A percentile compares a stretch with the other conserved stretches of the same genome.
phyloP scores from a whole-genome alignment of 2,113 vertebrate species.

The Nesoenas mayeri region DNA sequence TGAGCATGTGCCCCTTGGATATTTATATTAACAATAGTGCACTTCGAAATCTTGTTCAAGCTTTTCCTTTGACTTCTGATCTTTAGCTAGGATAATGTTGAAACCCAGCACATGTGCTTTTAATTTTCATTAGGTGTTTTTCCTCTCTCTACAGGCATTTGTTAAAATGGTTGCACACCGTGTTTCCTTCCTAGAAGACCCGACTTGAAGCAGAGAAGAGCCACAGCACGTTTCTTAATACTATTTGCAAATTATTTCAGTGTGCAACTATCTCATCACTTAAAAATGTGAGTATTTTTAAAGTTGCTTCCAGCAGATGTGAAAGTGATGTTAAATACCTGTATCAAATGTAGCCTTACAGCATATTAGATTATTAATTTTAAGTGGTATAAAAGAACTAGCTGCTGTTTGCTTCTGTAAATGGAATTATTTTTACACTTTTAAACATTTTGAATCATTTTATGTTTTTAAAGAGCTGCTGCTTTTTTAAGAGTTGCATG shows the following conservation, averaged over 20 bases:
- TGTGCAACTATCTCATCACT: not conserved
- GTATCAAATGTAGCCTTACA: not conserved
- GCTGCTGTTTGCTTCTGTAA: not conserved
- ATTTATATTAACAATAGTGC: not conserved
- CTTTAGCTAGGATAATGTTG: not conserved
- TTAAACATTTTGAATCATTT: not conserved
- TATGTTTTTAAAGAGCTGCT: not conserved
- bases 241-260: slow-evolving; percentile 36
- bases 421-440: not conserved
- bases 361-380: not conserved
- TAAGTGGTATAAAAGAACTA: not conserved
- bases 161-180: slow-evolving; percentile 65
- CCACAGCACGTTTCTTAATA: slow-evolving; percentile 5
- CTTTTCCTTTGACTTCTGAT: not conserved
- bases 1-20: not conserved
- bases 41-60: not conserved
- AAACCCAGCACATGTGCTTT: not conserved
- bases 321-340: not conserved
- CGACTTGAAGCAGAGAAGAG: slow-evolving; percentile 53
- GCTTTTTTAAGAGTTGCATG: not conserved
- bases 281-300: slow-evolving; percentile 52
- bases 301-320: not conserved
- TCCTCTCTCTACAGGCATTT: slow-evolving; percentile 51
- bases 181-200: slow-evolving; percentile 57
- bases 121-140: not conserved